Evolutionary conservation across 2,888 invertebrate genomes (phyloP), one percentile per base, ranked within the genome.

Genomic region (Agonopterix alstromeriana): DNA sequence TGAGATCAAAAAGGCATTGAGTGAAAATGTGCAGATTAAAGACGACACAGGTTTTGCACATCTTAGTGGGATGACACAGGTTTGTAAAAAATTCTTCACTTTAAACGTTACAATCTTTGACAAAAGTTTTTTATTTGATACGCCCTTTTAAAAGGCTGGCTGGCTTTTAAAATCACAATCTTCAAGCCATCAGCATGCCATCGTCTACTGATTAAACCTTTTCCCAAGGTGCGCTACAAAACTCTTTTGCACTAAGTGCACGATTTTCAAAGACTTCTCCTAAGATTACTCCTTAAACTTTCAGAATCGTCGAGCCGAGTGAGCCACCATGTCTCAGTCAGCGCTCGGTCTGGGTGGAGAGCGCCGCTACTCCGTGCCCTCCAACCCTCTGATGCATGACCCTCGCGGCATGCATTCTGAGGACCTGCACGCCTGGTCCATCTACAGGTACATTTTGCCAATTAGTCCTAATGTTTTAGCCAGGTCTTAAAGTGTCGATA

Each of bases 361-460:
- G 85, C 90, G 96, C 65, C 92, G 96, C 73, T 97, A 97, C 88
- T 96, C 96, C 48, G 95, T 96, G 75, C 96, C 96, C 35, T 94
- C 95, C 61, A 93, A 94, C 77, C 93, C 95, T 50, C 80, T 91
- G 57, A 79, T 90, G 61, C 89, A 89, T 77, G 93, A 89, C 73
- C 94, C 94, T 52, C 92, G 95, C 55, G 94, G 93, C 54, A 95
- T 95, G 75, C 95, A 96, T 62, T 95, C 95, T 47, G 97, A 97
- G 76, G 97, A 97, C 77, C 91, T 98, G 53, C 97, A 98, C 79
- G 97, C 97, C 52, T 98, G 98, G 98, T 97, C 97, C 59, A 98
- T 98, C 77, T 96, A 96, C 89, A 94, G 95, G 95, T 95, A 78
- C 27, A 35, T 40, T 27, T 27, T 27, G 7, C 27, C n/a, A n/a